Conservation (phyloP, 2,888 invertebrate genomes). For the Gisinianus flammeolus region DNA sequence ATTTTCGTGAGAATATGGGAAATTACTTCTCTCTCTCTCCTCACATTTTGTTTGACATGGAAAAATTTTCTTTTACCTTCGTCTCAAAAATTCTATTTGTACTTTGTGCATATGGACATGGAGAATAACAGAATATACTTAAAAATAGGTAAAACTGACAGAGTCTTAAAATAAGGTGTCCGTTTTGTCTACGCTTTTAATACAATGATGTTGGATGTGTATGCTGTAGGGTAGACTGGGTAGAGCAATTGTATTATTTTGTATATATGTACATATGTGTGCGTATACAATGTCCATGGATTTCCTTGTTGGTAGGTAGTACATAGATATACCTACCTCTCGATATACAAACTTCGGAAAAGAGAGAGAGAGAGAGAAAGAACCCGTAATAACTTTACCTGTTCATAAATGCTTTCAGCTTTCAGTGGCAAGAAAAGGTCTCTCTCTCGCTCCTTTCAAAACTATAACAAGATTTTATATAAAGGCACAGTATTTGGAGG, state of each 20-base stretch:
- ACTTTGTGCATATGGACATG: not conserved
- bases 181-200: not conserved
- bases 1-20: no score
- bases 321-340: no score
- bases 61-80: not conserved
- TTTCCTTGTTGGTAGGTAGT: no score
- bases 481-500: not conserved
- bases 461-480: constrained; percentile 9
- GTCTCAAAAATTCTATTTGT: not conserved
- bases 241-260: not conserved
- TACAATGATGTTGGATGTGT: not conserved
- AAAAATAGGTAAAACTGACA: not conserved
- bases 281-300: not conserved
- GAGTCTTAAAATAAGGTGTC: constrained; percentile 17
- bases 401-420: constrained; percentile 13
- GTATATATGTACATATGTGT: not conserved
- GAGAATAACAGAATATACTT: not conserved
- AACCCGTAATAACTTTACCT: not conserved
- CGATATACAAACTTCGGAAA: not conserved
- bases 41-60: not conserved
- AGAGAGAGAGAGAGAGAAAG: not conserved
- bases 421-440: constrained; percentile 19
- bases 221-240: not conserved
- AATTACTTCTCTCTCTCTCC: no score
- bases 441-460: not conserved